Percentiles rank a stretch among this genome's conserved stretches.
Conservation (phyloP, 2,797 vertebrate genomes). For the Takifugu ocellatus region DNA sequence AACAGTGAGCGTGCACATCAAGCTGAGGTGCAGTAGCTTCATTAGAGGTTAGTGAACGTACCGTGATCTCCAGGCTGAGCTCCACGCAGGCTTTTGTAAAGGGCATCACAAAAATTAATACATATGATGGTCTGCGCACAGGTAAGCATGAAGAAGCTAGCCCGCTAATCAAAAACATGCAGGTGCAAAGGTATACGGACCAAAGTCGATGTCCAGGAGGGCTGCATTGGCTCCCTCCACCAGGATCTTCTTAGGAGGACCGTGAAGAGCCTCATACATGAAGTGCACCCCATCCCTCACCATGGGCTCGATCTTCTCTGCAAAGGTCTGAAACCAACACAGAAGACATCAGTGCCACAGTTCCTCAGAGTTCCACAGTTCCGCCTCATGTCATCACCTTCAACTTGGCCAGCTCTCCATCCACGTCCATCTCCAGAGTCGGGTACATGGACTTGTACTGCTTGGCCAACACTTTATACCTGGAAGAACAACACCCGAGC, state of each 20-base stretch:
- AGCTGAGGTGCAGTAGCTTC: slow-evolving; percentile 19
- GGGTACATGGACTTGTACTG: slow-evolving; percentile 97
- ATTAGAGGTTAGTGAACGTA: slow-evolving; percentile 42
- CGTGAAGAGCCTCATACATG: slow-evolving; percentile 94
- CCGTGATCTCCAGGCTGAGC: slow-evolving; percentile 30
- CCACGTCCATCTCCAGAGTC: slow-evolving; percentile 88
- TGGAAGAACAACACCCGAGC: slow-evolving; percentile 53
- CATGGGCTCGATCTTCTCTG: slow-evolving; percentile 93
- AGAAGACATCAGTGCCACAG: neutral
- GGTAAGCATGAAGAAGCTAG: slow-evolving; percentile 1
- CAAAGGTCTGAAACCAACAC: slow-evolving; percentile 75
- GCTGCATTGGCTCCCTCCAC: slow-evolving; percentile 98
- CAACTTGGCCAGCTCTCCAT: slow-evolving; percentile 88
- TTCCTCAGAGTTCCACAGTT: no score
- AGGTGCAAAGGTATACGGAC: slow-evolving; percentile 71
- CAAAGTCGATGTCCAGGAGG: slow-evolving; percentile 96
- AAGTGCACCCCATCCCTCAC: slow-evolving; percentile 95
- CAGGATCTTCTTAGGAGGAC: slow-evolving; percentile 91
- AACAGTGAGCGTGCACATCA: slow-evolving; percentile 39
- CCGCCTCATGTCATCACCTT: slow-evolving; percentile 73
- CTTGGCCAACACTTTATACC: slow-evolving; percentile 90
- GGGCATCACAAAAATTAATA: slow-evolving; percentile 47
- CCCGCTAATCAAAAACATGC: neutral
- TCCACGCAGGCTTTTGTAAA: slow-evolving; percentile 61
- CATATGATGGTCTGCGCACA: no score